Percentiles rank a stretch among this genome's conserved stretches.
Evolutionary conservation across 2,888 invertebrate species (phyloP).

Genomic region (Pristionchus entomophagus): DNA sequence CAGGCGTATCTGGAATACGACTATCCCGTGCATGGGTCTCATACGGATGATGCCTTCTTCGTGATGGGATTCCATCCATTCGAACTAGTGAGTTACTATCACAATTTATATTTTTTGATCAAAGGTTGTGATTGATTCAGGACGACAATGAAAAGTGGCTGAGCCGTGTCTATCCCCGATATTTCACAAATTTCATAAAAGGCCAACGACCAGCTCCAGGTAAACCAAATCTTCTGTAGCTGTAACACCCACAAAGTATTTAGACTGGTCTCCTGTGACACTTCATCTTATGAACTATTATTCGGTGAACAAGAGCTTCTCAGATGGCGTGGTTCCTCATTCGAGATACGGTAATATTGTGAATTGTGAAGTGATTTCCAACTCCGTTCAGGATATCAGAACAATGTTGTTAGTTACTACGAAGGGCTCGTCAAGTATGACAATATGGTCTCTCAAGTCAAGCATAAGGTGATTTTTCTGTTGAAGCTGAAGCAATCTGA

Average conservation of each 20-base stretch:
- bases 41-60: conserved; percentile 15
- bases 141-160: background rate
- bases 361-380: no score
- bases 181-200: background rate
- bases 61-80: background rate
- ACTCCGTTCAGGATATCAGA: background rate
- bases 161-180: background rate
- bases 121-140: no score
- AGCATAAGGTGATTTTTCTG: background rate
- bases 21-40: background rate
- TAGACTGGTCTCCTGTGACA: no score
- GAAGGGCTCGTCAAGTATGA: background rate
- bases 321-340: background rate
- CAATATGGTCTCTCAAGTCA: background rate
- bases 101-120: no score
- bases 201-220: background rate
- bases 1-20: conserved; percentile 9
- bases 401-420: background rate
- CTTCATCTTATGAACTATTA: conserved; percentile 3
- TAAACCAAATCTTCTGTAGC: background rate
- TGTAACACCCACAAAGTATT: no score
- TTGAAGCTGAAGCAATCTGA: no score
- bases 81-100: background rate
- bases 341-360: background rate
- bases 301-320: background rate